Base-by-base conservation (phyloP, 2,888 invertebrate species). In the Plusia festucae region DNA sequence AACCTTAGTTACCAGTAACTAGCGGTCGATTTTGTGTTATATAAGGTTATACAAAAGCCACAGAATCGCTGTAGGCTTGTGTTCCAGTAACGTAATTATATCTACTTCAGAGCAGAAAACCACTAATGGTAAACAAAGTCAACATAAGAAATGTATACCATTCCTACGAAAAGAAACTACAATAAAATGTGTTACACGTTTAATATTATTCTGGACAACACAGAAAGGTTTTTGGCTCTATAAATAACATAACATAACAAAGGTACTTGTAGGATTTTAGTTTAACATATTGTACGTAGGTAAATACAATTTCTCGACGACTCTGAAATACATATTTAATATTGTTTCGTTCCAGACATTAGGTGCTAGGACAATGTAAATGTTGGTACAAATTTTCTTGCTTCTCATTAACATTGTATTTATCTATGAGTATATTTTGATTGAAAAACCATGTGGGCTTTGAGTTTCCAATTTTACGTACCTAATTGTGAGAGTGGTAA, bases 51-150 rank as follows among this genome's bases (percentile, higher is more conserved):
- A 75, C 59, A 65, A 62, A 78, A 81, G 58, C 81, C 66, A 53
- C 68, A 71, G 53, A 67, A 81, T 64, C 58, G 58, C 53, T 60
- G 61, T 44, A 58, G 60, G 68, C 60, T 15, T 20, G 46, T 68
- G 65, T 67, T 58, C 69, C 13, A 67, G 69, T 60, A 64, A 68
- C 59, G 54, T 65, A 70, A 79, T 81, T 73, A 67, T 73, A 65
- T 65, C 62, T 34, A 7, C 24, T 40, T 22, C 34, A 24, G 56
- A 54, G 56, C 49, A 24, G 61, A n/a, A 40, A 71, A 67, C 73
- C 81, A 22, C 68, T 81, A 78, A 80, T 76, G 73, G 77, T 44
- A 71, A 68, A 72, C 60, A 65, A 63, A 71, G 65, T 66, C 70
- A 70, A 76, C 76, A 58, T 53, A 64, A 70, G 65, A 61, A 78